Conservation (phyloP, 30 jellyfish, hydroid and myxozoan genomes). For the Sanderia malayensis region DNA sequence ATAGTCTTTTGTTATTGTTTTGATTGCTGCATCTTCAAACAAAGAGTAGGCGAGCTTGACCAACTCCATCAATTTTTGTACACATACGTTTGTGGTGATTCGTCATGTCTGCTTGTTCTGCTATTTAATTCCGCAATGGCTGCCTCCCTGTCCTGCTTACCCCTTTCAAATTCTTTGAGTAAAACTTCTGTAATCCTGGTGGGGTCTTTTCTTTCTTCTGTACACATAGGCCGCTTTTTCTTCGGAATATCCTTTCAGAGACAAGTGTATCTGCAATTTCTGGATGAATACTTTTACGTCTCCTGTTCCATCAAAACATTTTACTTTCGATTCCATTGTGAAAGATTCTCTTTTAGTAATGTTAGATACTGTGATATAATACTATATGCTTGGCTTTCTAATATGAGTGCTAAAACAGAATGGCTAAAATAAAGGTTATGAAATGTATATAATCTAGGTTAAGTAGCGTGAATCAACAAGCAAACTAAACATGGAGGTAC, state of each 20-base stretch:
- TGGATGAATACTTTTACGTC: slow-evolving; percentile 6
- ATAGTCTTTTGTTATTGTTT: slow-evolving; percentile 3
- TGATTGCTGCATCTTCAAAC: not conserved
- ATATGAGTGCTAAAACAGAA: no score
- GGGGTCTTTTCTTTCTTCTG: slow-evolving; percentile 1
- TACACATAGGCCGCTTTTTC: slow-evolving; percentile 9
- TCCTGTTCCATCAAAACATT: slow-evolving; percentile 10
- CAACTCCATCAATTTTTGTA: not conserved
- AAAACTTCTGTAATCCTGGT: not conserved
- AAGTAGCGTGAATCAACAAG: no score
- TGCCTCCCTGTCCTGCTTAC: not conserved
- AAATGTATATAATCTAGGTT: no score
- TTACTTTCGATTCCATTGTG: not conserved
- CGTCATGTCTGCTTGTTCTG: slow-evolving; percentile 3
- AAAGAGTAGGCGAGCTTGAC: slow-evolving; percentile 9
- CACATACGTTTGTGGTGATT: slow-evolving; percentile 16
- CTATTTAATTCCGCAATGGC: slow-evolving; percentile 2
- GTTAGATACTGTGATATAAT: not conserved
- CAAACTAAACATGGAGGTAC: no score
- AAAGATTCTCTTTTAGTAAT: not conserved
- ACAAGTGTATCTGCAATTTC: not conserved
- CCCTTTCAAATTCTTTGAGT: slow-evolving; percentile 16
- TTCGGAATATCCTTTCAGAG: slow-evolving; percentile 7
- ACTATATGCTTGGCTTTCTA: not conserved
- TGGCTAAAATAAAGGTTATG: no score